Evolutionary conservation across 2,888 invertebrate species (phyloP).

Genomic region (Chesias legatella): DNA sequence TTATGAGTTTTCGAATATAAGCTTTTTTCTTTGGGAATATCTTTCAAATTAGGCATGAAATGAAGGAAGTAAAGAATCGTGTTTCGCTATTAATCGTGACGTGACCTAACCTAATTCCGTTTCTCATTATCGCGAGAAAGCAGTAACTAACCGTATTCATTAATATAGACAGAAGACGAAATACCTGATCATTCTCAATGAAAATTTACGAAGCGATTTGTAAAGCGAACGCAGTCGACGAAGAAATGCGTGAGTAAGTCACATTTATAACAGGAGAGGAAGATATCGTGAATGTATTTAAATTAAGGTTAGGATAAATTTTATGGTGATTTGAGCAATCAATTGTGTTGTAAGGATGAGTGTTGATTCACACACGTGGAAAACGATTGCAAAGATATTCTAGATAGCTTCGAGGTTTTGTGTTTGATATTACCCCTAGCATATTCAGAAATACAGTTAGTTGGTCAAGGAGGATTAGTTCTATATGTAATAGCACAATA

Average conservation of each 20-base stretch:
- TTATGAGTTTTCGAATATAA: no score
- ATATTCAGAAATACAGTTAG: no score
- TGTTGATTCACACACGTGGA: no score
- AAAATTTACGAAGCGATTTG: constrained; percentile 40
- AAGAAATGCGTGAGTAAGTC: constrained; percentile 33
- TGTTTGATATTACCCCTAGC: no score
- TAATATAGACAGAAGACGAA: constrained; percentile 37
- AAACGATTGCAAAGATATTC: no score
- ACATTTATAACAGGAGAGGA: constrained; percentile 29
- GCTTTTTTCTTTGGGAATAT: no score
- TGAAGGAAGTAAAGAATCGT: constrained; percentile 45
- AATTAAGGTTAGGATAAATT: constrained; percentile 19
- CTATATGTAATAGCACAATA: no score
- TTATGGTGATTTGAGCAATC: constrained; percentile 19
- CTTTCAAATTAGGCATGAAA: constrained; percentile 33
- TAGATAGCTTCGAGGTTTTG: no score
- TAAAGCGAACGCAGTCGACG: constrained; percentile 32
- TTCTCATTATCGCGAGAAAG: constrained; percentile 56
- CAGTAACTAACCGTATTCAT: constrained; percentile 38
- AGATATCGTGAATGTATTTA: constrained; percentile 30
- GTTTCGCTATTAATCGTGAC: constrained; percentile 44
- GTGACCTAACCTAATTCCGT: constrained; percentile 51
- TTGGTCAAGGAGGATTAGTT: no score
- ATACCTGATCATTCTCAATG: constrained; percentile 29
- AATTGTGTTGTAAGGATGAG: neutral